phyloP scores from a whole-genome alignment of 2,113 vertebrate genomes.

The Cettia cetti region DNA sequence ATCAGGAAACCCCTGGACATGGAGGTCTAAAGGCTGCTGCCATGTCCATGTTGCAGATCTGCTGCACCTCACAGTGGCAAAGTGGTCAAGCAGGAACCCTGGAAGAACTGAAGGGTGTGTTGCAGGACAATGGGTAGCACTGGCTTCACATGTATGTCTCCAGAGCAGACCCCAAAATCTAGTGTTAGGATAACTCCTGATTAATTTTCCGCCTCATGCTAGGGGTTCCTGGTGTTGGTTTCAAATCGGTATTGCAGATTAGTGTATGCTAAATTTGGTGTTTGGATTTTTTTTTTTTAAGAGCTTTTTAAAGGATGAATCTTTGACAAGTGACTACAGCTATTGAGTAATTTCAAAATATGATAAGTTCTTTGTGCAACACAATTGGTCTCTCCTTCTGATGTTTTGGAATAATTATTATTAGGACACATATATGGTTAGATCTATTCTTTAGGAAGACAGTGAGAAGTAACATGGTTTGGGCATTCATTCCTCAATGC shows the following conservation, averaged over 20 bases:
- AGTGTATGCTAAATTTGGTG: not conserved
- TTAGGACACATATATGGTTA: not conserved
- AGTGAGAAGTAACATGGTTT: not conserved
- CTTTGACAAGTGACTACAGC: not conserved
- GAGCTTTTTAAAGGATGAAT: not conserved
- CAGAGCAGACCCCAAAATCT: not conserved
- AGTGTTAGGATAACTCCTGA: not conserved
- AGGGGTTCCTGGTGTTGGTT: not conserved
- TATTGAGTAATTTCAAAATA: not conserved
- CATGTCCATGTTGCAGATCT: accelerated
- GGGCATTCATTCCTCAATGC: not conserved
- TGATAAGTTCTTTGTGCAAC: not conserved
- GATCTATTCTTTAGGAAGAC: not conserved
- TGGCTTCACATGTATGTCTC: not conserved
- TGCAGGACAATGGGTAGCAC: accelerated
- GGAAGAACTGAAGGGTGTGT: not conserved
- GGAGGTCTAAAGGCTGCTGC: not conserved
- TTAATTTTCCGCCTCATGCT: not conserved
- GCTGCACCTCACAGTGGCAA: not conserved
- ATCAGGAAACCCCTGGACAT: not conserved
- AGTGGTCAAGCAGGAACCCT: not conserved
- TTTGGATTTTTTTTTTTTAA: not conserved
- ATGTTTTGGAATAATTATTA: not conserved
- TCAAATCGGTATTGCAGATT: not conserved
- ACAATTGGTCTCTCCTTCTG: not conserved